Evolutionary conservation across 2,888 invertebrate genomes (phyloP).

Genomic region (Drosophila acutilabella): DNA sequence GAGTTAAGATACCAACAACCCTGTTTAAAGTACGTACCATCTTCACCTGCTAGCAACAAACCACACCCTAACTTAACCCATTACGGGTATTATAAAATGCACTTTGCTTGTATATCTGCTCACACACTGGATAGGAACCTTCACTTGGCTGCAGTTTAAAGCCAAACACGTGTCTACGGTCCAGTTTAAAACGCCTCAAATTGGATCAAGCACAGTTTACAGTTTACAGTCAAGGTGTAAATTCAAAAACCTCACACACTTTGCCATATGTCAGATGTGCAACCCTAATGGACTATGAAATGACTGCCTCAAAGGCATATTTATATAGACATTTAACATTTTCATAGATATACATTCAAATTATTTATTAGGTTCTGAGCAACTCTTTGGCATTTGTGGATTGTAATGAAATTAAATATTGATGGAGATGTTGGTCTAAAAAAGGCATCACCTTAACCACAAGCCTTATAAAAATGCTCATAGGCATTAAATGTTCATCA

Average conservation of each 20-base stretch:
- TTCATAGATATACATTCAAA: conserved; percentile 51
- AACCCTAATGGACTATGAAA: conserved; percentile 49
- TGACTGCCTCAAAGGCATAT: conserved; percentile 42
- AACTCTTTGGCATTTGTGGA: conserved; percentile 49
- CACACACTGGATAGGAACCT: background rate
- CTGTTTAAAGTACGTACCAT: too few relatives aligned
- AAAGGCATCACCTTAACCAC: conserved; percentile 42
- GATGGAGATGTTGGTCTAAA: conserved; percentile 42
- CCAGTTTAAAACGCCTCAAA: conserved; percentile 55
- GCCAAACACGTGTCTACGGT: conserved; percentile 35
- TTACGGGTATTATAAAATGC: conserved; percentile 58
- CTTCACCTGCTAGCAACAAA: too few relatives aligned
- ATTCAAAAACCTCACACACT: conserved; percentile 16
- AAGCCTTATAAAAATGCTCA: conserved; percentile 66
- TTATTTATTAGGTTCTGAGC: conserved; percentile 63
- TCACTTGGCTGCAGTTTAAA: conserved; percentile 48
- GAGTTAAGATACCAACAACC: too few relatives aligned
- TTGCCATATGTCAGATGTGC: conserved; percentile 8
- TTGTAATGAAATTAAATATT: conserved; percentile 79
- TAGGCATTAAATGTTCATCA: conserved; percentile 44
- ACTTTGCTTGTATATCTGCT: conserved; percentile 41
- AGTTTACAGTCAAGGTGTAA: conserved; percentile 63
- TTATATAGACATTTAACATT: conserved; percentile 42
- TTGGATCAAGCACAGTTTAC: conserved; percentile 56
- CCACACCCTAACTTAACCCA: background rate